Base-by-base conservation (phyloP, 2,113 vertebrate genomes). In the Paralichthys olivaceus region DNA sequence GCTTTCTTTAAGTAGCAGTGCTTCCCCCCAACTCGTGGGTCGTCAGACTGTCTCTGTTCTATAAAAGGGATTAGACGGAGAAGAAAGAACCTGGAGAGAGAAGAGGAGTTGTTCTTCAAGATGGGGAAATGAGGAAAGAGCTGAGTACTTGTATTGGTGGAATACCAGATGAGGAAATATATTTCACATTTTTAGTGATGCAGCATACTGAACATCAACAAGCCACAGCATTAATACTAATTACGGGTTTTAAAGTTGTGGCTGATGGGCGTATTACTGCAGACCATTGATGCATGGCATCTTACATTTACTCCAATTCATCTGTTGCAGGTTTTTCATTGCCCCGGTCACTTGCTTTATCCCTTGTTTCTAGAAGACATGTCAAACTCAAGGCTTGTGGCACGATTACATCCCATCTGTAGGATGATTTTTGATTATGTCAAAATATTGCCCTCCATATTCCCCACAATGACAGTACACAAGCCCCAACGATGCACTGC, bases 41-140 rank as follows among this genome's bases (percentile, higher is more conserved):
- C 57, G 83, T 88, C 90, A 60, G 81, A 73, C 88, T 90, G 91
- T 93, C 91, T 93, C 73, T 72, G 86, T 72, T 88, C 84, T 84
- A 79, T 84, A 80, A 89, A 53, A 82, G 79, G 83, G 85, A 91
- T 86, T 87, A 83, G 72, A 85, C 64, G 51, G 68, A 83, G 76
- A 74, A 84, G 78, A 84, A 86, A 85, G 84, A 80, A 72, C 47
- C 77, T 75, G 79, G 68, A 80, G 72, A 77, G 64, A 62, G 69
- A 85, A 61, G 72, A 75, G 75, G 59, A 81, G 68, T 11, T 53
- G 56, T 11, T 29, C 28, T 73, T 61, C 55, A 65, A 59, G 66
- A 84, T 69, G 6, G 73, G 58, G 56, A 57, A 66, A 65, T n/a
- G 58, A 83, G 68, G 59, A 65, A 61, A 23, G 72, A 79, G 32